Evolutionary conservation across 2,113 vertebrate genomes (phyloP).

Genomic region (Chascanopsetta lugubris): DNA sequence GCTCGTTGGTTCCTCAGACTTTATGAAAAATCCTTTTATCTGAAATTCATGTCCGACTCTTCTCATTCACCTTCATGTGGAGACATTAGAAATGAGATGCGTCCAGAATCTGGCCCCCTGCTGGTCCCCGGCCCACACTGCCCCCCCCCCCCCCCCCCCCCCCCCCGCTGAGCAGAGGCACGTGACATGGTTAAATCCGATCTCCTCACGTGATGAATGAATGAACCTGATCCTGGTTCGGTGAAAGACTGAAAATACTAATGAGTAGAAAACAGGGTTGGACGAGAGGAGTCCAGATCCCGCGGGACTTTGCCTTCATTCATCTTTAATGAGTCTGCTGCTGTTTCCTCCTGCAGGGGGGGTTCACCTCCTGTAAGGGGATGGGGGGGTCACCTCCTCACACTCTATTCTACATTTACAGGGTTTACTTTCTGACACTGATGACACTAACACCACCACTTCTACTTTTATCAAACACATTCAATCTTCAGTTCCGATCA

Average conservation of each 20-base stretch:
- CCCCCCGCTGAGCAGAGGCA: neutral
- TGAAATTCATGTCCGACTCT: neutral
- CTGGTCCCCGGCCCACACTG: too few species aligned
- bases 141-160: too few species aligned
- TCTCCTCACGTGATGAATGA: neutral
- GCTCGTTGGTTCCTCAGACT: too few species aligned
- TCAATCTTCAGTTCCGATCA: too few species aligned
- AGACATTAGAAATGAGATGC: neutral
- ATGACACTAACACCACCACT: too few species aligned
- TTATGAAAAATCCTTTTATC: too few species aligned
- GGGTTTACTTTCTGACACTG: too few species aligned
- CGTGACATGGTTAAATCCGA: neutral
- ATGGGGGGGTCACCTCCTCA: too few species aligned
- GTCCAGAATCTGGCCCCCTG: neutral
- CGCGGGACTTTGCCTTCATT: slow-evolving; percentile 45
- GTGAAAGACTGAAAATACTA: too few species aligned
- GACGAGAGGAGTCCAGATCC: slow-evolving; percentile 28
- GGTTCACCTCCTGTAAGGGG: too few species aligned
- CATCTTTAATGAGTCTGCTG: slow-evolving; percentile 57
- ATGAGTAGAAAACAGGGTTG: slow-evolving; percentile 4
- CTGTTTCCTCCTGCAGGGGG: slow-evolving; percentile 7
- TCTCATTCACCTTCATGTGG: neutral
- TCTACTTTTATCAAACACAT: too few species aligned
- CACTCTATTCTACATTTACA: neutral
- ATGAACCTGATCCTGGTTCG: too few species aligned